Evolutionary conservation across 2,113 vertebrate species (phyloP).

Genomic region (Eira barbara): DNA sequence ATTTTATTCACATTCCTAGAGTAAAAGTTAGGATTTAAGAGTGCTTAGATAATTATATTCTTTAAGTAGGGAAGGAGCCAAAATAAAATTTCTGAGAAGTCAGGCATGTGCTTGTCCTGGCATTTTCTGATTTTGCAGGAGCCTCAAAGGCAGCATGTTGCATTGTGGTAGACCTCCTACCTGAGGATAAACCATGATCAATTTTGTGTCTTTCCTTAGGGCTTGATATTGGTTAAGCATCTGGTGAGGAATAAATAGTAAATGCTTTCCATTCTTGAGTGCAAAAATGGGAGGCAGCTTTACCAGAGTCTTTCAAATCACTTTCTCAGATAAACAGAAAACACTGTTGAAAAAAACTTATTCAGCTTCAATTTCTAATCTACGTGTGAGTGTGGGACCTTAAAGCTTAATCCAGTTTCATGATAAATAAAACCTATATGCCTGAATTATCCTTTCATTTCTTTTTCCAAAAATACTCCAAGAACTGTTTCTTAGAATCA

Average conservation of each 20-base stretch:
- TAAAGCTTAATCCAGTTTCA: not conserved
- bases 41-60: not conserved
- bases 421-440: not conserved
- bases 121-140: not conserved
- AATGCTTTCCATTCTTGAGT: not conserved
- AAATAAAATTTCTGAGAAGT: conserved; percentile 24
- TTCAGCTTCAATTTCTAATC: not conserved
- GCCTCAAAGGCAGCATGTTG: not conserved
- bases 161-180: not conserved
- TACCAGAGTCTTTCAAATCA: conserved; percentile 23
- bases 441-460: conserved; percentile 5
- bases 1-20: not conserved
- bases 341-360: not conserved
- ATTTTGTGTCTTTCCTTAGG: not conserved
- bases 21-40: not conserved
- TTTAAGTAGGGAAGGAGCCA: not conserved
- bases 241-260: not conserved
- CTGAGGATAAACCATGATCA: not conserved
- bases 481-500: conserved; percentile 16
- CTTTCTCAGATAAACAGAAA: not conserved
- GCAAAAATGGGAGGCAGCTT: not conserved
- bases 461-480: not conserved
- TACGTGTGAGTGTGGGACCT: not conserved
- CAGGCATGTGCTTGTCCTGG: not conserved
- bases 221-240: not conserved